These are phyloP conservation scores for Pteronotus mesoamericanus DNA, from an alignment of 2,797 vertebrate genomes.

Conservation along the genomic window DNA sequence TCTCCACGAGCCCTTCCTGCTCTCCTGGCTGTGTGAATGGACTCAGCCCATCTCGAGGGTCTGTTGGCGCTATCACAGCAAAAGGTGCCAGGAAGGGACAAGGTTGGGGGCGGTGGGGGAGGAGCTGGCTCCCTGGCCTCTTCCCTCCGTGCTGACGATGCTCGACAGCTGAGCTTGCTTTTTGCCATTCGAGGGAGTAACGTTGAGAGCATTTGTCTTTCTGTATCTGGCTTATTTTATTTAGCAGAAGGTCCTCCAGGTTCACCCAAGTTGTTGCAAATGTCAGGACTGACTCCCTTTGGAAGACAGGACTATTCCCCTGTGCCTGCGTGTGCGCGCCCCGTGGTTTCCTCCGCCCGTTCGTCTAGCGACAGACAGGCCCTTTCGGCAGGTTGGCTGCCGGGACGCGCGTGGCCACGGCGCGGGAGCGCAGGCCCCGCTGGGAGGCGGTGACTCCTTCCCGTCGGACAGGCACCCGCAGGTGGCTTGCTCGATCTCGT, in stretches of 20 bases:
- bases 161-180: background rate
- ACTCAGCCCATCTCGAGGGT: background rate
- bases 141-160: background rate
- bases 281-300: background rate
- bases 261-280: background rate
- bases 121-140: background rate
- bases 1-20: background rate
- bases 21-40: background rate
- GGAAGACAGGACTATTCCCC: background rate
- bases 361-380: background rate
- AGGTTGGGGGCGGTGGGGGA: no score
- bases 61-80: background rate
- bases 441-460: background rate
- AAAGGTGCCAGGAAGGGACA: background rate
- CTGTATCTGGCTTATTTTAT: background rate
- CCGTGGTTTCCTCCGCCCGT: background rate
- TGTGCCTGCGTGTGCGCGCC: background rate
- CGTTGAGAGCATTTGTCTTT: background rate
- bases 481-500: background rate
- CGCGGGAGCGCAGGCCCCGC: accelerated
- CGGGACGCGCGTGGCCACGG: accelerated
- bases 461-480: background rate
- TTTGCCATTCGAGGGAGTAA: background rate
- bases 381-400: background rate
- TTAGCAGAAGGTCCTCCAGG: background rate